phyloP scores from a whole-genome alignment of 1,140 invertebrate species.

The Caenorhabditis tropicalis region DNA sequence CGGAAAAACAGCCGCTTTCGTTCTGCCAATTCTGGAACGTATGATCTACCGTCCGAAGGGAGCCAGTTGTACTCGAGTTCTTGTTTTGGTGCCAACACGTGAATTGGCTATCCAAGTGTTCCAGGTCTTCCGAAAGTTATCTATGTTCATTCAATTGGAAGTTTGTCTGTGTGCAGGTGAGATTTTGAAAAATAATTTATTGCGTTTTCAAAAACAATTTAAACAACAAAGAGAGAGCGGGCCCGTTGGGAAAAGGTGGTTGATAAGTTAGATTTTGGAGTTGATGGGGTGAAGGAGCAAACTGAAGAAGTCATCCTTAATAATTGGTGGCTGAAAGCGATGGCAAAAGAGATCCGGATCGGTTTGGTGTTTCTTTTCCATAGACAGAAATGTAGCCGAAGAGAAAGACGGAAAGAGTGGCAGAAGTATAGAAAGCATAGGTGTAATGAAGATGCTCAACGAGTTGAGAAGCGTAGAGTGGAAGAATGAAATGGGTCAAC shows the following conservation, averaged over 20 bases:
- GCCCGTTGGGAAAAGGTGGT: slow-evolving; percentile 21
- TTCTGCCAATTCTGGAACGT: slow-evolving; percentile 93
- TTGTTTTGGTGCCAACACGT: slow-evolving; percentile 92
- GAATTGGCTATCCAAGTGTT: slow-evolving; percentile 82
- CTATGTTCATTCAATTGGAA: slow-evolving; percentile 82
- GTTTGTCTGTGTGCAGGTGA: slow-evolving; percentile 74
- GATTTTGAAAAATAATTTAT: slow-evolving; percentile 47
- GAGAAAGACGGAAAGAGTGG: slow-evolving; percentile 59
- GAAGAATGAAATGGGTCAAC: slow-evolving; percentile 68
- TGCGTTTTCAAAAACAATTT: neutral
- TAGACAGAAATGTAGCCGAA: slow-evolving; percentile 66
- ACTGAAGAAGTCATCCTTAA: neutral
- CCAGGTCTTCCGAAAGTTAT: slow-evolving; percentile 83
- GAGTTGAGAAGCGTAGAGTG: slow-evolving; percentile 70
- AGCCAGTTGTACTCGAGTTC: slow-evolving; percentile 78
- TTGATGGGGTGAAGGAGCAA: too few species aligned
- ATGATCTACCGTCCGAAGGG: slow-evolving; percentile 80
- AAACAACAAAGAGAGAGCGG: slow-evolving; percentile 5
- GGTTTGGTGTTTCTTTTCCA: slow-evolving; percentile 70
- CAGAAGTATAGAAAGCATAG: slow-evolving; percentile 70
- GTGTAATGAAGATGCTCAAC: slow-evolving; percentile 69
- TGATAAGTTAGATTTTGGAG: slow-evolving; percentile 2
- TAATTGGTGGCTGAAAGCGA: slow-evolving; percentile 64
- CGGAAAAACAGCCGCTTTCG: slow-evolving; percentile 97
- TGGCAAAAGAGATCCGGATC: slow-evolving; percentile 63